A percentile compares a stretch with the other conserved stretches of the same genome.
These are phyloP conservation scores for Galbula dea DNA, from an alignment of 2,113 vertebrate genomes.

Conservation along the genomic window DNA sequence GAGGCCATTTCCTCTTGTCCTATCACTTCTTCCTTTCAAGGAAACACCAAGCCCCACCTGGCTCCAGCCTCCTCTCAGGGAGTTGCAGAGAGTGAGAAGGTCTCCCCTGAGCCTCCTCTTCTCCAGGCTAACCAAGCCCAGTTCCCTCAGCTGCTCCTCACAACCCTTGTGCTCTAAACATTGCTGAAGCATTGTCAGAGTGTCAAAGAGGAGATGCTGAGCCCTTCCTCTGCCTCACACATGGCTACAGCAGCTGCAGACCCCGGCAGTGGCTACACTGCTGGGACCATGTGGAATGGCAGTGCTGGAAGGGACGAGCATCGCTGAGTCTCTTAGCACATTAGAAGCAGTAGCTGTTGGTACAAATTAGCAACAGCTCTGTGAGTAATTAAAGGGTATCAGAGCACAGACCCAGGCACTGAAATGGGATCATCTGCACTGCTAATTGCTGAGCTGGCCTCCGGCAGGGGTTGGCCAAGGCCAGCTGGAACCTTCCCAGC, in stretches of 20 bases:
- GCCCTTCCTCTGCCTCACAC: not conserved
- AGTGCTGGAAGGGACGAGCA: rapidly evolving
- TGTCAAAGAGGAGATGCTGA: not conserved
- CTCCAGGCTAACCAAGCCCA: too few species aligned
- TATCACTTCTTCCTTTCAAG: too few species aligned
- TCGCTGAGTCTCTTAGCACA: rapidly evolving
- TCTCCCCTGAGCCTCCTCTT: too few species aligned
- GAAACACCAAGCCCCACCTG: too few species aligned
- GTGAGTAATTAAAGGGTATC: not conserved
- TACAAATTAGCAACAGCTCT: not conserved
- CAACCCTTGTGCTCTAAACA: not conserved
- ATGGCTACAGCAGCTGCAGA: rapidly evolving
- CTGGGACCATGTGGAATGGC: rapidly evolving
- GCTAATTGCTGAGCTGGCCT: not conserved
- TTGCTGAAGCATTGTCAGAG: not conserved
- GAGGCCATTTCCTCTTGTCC: too few species aligned
- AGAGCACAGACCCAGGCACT: not conserved
- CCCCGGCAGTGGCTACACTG: not conserved
- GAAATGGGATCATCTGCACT: not conserved
- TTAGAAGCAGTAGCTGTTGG: not conserved
- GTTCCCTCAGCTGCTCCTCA: too few species aligned
- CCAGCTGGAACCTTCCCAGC: not conserved
- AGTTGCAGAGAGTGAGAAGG: too few species aligned
- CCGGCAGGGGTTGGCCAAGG: not conserved
- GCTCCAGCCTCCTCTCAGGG: too few species aligned